Conservation (phyloP, 2,888 invertebrate species). For the Hofmannophila pseudospretella region DNA sequence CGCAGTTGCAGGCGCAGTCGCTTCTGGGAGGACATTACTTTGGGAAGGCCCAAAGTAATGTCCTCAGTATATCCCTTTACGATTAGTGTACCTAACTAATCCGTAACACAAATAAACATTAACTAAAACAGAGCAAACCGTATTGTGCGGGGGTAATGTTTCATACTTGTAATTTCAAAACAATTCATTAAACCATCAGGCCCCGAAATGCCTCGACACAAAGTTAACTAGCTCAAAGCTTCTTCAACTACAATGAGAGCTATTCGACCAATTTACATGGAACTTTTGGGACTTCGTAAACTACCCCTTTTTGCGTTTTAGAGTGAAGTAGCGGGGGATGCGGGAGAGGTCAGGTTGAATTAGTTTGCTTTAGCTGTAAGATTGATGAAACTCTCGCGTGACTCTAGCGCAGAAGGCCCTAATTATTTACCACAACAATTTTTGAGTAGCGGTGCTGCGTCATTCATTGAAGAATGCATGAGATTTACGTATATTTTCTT, state of each 20-base stretch:
- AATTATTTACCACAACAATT: conserved; percentile 14
- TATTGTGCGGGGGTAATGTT: conserved; percentile 1
- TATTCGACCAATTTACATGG: conserved; percentile 31
- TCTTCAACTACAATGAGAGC: conserved; percentile 24
- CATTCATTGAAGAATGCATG: background rate
- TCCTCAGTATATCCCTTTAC: too few relatives aligned
- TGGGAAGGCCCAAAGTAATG: too few relatives aligned
- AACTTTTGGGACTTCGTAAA: conserved; percentile 31
- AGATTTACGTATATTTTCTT: too few relatives aligned
- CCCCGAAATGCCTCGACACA: conserved; percentile 19
- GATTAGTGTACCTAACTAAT: too few relatives aligned
- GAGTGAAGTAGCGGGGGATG: conserved; percentile 17
- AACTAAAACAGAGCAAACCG: background rate
- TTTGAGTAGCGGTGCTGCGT: background rate
- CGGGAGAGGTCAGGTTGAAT: conserved; percentile 31
- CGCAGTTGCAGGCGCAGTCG: too few relatives aligned
- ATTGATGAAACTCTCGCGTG: conserved; percentile 41
- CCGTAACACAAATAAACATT: background rate
- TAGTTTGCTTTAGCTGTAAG: conserved; percentile 36
- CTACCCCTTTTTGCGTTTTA: conserved; percentile 28
- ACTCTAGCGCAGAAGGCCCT: conserved; percentile 14
- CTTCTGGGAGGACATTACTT: too few relatives aligned
- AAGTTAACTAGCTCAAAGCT: conserved; percentile 26
- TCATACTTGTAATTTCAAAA: conserved; percentile 17
- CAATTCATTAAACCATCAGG: conserved; percentile 25